Evolutionary conservation across 2,888 invertebrate genomes (phyloP), one percentile per base, ranked within the genome.

Genomic region (Cylindroiulus punctatus): DNA sequence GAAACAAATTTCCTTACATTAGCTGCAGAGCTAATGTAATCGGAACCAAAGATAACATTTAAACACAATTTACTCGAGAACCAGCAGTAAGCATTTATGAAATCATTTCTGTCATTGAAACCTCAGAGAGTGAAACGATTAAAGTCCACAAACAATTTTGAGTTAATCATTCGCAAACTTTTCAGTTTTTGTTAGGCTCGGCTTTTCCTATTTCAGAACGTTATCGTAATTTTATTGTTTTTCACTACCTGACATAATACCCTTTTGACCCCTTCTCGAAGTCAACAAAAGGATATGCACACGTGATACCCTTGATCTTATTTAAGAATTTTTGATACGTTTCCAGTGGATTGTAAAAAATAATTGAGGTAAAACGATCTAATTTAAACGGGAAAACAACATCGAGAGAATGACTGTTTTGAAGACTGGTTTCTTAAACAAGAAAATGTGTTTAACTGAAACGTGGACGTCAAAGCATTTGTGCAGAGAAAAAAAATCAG

Each of bases 231-330:
- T 26, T 8, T 10, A 65, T 65, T 65, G 65, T 65, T 65, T 26
- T 7, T 65, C 26, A 65, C 19, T 57, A 57, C 52, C 52, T 65
- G 65, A 26, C 65, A 65, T 65, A 26, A 65, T 26, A 65, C 1
- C 65, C 65, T 26, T 65, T 65, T 65, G 19, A 65, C 26, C 65
- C 65, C 5, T 26, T 65, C 26, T 65, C 26, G 5, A 26, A 65
- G 26, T 65, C 65, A 19, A 65, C 65, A 65, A 65, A 65, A 65
- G 65, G 65, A 65, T 65, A 65, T 65, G 65, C 65, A 65, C 65
- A 65, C 65, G 65, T 65, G 65, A 65, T 65, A 65, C 65, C 26
- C 65, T 65, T 65, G 65, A 65, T 65, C 65, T 26, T 65, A 65
- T 65, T 65, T 26, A 65, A 7, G 26, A 65, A 1, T 65, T 44